Percentiles rank a stretch among this genome's conserved stretches.
phyloP scores from a whole-genome alignment of 2,113 vertebrate species.

The Corydoras maculifer region DNA sequence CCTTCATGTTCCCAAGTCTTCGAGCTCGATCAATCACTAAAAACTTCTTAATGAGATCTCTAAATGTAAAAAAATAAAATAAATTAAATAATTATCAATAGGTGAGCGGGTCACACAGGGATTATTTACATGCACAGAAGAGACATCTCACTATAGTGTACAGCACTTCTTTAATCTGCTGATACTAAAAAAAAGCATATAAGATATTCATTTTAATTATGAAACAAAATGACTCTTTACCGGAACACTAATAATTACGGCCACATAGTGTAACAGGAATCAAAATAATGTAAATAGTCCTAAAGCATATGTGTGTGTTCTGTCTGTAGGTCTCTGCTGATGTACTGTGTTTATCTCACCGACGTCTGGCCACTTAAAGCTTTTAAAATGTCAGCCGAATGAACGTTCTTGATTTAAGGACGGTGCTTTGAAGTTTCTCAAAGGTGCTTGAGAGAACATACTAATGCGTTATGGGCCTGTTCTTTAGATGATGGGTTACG shows the following conservation, averaged over 20 bases:
- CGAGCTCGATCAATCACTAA: slow-evolving; percentile 88
- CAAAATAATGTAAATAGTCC: no score
- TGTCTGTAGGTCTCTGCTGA: slow-evolving; percentile 13
- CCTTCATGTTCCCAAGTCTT: slow-evolving; percentile 94
- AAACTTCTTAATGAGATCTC: slow-evolving; percentile 92
- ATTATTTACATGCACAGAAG: no score
- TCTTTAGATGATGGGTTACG: no score
- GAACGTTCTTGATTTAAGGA: background rate
- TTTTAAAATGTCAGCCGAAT: slow-evolving; percentile 16
- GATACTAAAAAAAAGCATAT: no score
- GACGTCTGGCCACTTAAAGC: background rate
- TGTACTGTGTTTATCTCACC: background rate
- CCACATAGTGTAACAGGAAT: no score
- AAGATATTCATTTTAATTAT: no score
- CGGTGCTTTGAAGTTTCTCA: slow-evolving; percentile 1
- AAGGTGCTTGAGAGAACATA: slow-evolving; percentile 10
- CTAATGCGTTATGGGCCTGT: no score
- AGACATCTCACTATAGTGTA: no score
- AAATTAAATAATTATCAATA: slow-evolving; percentile 10
- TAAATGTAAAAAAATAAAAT: slow-evolving; percentile 49
- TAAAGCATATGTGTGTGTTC: background rate
- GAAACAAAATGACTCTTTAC: no score
- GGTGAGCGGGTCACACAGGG: background rate
- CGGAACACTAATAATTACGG: no score
- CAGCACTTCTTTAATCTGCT: no score